phyloP scores from a whole-genome alignment of 2,888 invertebrate species.

The Polietes domitor region DNA sequence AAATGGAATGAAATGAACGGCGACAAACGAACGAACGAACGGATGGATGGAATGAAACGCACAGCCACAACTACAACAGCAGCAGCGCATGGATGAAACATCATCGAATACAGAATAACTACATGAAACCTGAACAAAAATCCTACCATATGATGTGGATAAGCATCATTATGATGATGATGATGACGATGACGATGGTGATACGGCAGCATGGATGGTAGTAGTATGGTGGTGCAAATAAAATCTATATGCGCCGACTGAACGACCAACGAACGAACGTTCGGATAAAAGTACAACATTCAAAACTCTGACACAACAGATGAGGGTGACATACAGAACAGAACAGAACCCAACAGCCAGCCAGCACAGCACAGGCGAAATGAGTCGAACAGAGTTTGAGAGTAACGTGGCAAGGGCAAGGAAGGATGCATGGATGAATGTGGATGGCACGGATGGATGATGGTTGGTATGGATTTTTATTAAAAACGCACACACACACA shows the following conservation, averaged over 20 bases:
- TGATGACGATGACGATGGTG: neutral
- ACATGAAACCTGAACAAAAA: conserved; percentile 32
- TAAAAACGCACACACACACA: conserved; percentile 18
- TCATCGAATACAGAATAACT: neutral
- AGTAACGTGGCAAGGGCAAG: neutral
- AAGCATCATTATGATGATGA: conserved; percentile 23
- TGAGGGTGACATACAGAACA: conserved; percentile 51
- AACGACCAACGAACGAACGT: conserved; percentile 11
- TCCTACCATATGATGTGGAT: conserved; percentile 54
- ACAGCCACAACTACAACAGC: neutral
- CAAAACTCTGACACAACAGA: conserved; percentile 42
- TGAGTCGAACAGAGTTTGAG: conserved; percentile 16
- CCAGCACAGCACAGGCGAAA: neutral
- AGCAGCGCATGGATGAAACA: conserved; percentile 47
- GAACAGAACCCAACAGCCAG: neutral
- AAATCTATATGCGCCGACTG: neutral
- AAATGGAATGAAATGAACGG: conserved; percentile 61
- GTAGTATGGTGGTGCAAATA: neutral
- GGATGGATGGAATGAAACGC: neutral
- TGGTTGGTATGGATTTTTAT: conserved; percentile 35
- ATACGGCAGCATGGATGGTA: conserved; percentile 41
- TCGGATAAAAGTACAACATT: conserved; percentile 39
- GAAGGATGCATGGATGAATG: conserved; percentile 12
- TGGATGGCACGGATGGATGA: neutral
- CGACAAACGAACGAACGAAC: conserved; percentile 54